These are phyloP conservation scores for Melanerpes aurifrons DNA, from an alignment of 2,113 vertebrate species.

Conservation along the genomic window DNA sequence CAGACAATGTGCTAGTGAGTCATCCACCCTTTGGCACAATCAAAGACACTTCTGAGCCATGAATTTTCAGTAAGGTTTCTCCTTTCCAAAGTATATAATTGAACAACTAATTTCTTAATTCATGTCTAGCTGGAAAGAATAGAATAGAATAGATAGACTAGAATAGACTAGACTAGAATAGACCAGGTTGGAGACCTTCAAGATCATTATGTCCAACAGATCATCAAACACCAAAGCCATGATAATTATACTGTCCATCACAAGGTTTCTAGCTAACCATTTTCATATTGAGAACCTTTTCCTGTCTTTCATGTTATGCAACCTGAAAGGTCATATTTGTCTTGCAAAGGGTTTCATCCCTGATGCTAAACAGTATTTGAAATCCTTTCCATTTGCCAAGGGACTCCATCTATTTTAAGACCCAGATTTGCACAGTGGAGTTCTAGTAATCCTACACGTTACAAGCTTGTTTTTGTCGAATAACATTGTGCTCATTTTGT, in stretches of 20 bases:
- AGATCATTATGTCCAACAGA: too few species aligned
- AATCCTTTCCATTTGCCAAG: slow-evolving; percentile 36
- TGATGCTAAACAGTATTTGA: slow-evolving; percentile 26
- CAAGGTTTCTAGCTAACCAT: slow-evolving; percentile 1
- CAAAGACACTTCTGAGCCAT: not conserved
- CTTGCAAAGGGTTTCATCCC: slow-evolving; percentile 24
- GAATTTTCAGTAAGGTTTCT: not conserved
- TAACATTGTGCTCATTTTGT: slow-evolving; percentile 80
- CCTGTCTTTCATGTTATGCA: not conserved
- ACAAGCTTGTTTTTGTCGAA: slow-evolving; percentile 61
- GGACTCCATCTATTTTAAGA: slow-evolving; percentile 64
- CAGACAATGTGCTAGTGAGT: not conserved
- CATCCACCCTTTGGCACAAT: not conserved
- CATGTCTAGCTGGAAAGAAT: not conserved
- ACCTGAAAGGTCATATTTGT: slow-evolving; percentile 38
- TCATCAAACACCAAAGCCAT: too few species aligned
- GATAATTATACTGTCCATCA: not conserved
- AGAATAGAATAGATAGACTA: too few species aligned
- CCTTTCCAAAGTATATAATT: not conserved
- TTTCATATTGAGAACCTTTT: slow-evolving; percentile 4
- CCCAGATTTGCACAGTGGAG: slow-evolving; percentile 48
- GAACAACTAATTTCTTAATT: not conserved
- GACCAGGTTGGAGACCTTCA: too few species aligned
- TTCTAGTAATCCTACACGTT: slow-evolving; percentile 76
- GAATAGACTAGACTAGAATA: too few species aligned